Conservation (phyloP, 2,888 invertebrate genomes). For the Ryuthela nishihirai region DNA sequence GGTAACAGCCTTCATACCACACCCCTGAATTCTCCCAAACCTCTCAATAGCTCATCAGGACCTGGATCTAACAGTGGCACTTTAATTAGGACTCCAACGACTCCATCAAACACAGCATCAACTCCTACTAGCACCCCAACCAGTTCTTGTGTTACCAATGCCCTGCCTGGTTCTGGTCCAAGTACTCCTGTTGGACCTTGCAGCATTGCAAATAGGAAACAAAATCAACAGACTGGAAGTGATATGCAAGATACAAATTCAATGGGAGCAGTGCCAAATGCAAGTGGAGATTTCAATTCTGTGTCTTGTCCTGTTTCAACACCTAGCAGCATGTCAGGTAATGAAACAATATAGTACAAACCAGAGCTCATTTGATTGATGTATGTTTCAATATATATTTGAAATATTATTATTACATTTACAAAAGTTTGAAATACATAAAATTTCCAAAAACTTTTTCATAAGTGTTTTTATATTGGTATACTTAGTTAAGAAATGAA, state of each 20-base stretch:
- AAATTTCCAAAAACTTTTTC: no score
- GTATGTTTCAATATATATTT: neutral
- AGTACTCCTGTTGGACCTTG: constrained; percentile 39
- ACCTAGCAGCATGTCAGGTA: constrained; percentile 26
- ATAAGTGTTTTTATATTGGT: no score
- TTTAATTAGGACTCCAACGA: constrained; percentile 26
- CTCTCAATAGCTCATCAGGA: constrained; percentile 39
- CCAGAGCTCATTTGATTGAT: neutral
- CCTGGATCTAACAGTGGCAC: constrained; percentile 25
- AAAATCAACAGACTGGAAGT: constrained; percentile 17
- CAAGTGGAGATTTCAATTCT: constrained; percentile 21
- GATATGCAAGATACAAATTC: constrained; percentile 37
- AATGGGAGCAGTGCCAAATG: constrained; percentile 9
- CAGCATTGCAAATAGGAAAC: constrained; percentile 24
- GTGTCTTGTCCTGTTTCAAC: constrained; percentile 22
- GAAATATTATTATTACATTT: neutral
- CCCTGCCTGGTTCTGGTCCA: constrained; percentile 38
- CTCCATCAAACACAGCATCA: constrained; percentile 28
- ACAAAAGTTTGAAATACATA: no score
- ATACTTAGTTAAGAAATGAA: no score
- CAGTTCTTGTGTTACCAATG: constrained; percentile 24
- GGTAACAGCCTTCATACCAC: constrained; percentile 45
- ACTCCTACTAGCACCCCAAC: constrained; percentile 33
- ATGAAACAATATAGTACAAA: neutral
- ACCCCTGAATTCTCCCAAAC: constrained; percentile 58